Conservation (phyloP, 1,140 invertebrate genomes). For the Brevipalpus yothersi region DNA sequence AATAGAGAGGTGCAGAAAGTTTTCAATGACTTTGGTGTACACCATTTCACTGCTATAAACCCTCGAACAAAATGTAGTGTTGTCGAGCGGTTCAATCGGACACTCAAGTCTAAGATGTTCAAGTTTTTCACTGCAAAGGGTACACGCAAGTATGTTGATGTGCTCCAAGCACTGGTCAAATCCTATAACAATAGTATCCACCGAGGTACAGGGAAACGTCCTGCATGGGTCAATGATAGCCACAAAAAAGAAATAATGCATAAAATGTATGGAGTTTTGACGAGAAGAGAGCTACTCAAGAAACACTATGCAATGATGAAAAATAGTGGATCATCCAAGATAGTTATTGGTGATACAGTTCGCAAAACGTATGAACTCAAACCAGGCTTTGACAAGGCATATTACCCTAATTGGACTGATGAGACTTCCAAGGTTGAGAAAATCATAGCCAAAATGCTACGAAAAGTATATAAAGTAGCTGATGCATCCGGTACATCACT, state of each 20-base stretch:
- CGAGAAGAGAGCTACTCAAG: background rate
- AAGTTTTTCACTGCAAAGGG: slow-evolving; percentile 22
- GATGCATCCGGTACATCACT: no score
- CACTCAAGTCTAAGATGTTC: slow-evolving; percentile 22
- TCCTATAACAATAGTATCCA: slow-evolving; percentile 22
- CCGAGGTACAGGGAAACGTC: slow-evolving; percentile 20
- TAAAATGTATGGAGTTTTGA: background rate
- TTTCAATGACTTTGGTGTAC: no score
- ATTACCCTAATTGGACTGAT: no score
- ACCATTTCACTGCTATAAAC: slow-evolving; percentile 20
- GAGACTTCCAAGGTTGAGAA: no score
- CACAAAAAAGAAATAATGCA: background rate
- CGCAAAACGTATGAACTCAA: no score
- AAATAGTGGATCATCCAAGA: no score
- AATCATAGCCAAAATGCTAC: no score
- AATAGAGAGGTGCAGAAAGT: no score
- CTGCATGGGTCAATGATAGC: slow-evolving; percentile 18
- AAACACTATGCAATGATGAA: no score
- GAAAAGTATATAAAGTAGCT: no score
- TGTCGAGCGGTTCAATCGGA: slow-evolving; percentile 23
- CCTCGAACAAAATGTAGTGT: slow-evolving; percentile 21
- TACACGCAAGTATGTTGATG: slow-evolving; percentile 20
- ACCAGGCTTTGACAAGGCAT: no score
- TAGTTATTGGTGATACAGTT: no score
- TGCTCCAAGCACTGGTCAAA: slow-evolving; percentile 17